These are phyloP conservation scores for Eudorcas thomsonii DNA, from an alignment of 2,113 vertebrate species.

Conservation along the genomic window DNA sequence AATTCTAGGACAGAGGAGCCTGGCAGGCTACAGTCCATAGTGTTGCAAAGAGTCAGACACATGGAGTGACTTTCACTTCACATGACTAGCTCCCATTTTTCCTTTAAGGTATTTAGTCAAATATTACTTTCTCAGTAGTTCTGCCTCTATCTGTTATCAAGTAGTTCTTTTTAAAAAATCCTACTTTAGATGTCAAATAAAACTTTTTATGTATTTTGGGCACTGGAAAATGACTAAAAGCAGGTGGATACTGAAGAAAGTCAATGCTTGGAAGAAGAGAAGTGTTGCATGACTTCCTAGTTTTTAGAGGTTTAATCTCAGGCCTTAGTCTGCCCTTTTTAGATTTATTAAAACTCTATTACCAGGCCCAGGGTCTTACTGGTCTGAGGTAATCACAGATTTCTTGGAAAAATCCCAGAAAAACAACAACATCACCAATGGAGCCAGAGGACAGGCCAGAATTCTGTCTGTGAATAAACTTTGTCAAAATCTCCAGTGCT, in stretches of 20 bases:
- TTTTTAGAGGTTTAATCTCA: not conserved
- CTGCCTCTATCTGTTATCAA: not conserved
- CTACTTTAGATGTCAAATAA: not conserved
- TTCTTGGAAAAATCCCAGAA: not conserved
- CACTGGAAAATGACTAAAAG: not conserved
- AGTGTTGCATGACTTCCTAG: not conserved
- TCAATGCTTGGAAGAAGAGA: not conserved
- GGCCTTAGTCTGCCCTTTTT: not conserved
- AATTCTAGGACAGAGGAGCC: not conserved
- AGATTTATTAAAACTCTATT: not conserved
- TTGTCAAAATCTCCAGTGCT: not conserved
- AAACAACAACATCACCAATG: not conserved
- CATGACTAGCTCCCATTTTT: not conserved
- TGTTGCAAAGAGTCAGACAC: not conserved
- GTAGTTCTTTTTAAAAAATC: not conserved
- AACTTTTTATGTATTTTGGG: not conserved
- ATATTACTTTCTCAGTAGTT: not conserved
- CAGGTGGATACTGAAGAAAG: not conserved
- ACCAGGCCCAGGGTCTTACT: not conserved
- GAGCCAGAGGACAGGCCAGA: not conserved
- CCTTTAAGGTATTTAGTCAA: not conserved
- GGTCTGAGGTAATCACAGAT: not conserved
- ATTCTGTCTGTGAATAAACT: not conserved
- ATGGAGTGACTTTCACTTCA: not conserved
- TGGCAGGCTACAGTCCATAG: not conserved